phyloP scores from a whole-genome alignment of 2,888 invertebrate species.

The Morpho achilles region DNA sequence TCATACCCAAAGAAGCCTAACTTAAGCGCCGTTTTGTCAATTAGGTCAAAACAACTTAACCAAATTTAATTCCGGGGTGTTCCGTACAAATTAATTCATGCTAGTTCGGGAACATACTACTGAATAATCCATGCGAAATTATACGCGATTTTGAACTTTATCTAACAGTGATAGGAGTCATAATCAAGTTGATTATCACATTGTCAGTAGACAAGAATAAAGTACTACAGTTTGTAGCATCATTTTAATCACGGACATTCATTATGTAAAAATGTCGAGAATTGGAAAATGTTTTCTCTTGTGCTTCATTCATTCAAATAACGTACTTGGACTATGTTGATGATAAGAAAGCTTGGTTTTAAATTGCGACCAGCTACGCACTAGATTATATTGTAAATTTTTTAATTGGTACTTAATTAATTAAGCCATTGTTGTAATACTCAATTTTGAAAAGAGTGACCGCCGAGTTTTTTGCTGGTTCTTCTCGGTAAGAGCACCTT shows the following conservation, averaged over 20 bases:
- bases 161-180: background rate
- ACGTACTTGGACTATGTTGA: background rate
- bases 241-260: conserved; percentile 12
- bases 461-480: no score
- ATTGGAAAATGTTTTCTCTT: background rate
- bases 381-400: no score
- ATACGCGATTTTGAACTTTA: conserved; percentile 1
- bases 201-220: conserved; percentile 9
- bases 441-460: no score
- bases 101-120: conserved; percentile 3
- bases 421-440: no score
- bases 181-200: background rate
- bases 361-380: no score
- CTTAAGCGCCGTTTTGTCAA: background rate
- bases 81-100: conserved; percentile 11
- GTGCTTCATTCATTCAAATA: background rate
- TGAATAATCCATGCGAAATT: background rate
- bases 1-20: background rate
- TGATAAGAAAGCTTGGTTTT: no score
- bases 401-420: no score
- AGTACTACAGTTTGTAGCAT: conserved; percentile 9
- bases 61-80: conserved; percentile 6
- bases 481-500: no score
- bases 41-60: conserved; percentile 3
- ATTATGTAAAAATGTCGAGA: conserved; percentile 11